phyloP scores from a whole-genome alignment of 2,797 vertebrate genomes.

The Limnodromus scolopaceus region DNA sequence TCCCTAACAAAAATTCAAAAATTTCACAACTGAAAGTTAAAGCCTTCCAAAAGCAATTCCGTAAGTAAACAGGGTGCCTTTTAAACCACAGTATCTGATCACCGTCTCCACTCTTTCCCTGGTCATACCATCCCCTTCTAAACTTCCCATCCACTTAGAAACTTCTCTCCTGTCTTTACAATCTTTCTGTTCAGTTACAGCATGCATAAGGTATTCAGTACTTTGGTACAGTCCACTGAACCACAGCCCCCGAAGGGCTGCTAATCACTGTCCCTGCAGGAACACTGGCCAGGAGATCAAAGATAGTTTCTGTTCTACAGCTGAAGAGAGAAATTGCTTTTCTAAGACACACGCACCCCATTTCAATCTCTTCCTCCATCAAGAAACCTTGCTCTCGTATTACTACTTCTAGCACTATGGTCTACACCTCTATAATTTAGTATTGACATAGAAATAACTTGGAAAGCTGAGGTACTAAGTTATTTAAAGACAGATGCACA shows the following conservation, averaged over 20 bases:
- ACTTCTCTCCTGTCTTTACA: background rate
- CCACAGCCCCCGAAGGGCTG: background rate
- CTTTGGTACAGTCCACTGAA: background rate
- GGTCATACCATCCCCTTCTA: background rate
- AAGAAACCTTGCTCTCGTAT: background rate
- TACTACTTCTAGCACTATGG: background rate
- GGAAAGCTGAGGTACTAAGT: too few relatives aligned
- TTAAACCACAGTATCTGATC: background rate
- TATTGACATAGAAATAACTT: too few relatives aligned
- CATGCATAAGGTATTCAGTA: background rate
- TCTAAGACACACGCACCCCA: background rate
- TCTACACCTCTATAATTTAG: background rate
- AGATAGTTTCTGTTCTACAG: background rate
- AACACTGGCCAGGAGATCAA: conserved; percentile 1
- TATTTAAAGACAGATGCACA: background rate
- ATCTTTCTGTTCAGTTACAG: background rate
- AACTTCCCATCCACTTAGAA: background rate
- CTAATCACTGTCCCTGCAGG: background rate
- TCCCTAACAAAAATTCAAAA: background rate
- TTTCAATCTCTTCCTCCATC: background rate
- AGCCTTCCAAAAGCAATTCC: background rate
- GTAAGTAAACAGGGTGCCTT: background rate
- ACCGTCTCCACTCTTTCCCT: background rate
- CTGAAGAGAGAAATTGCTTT: conserved; percentile 22
- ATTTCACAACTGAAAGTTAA: background rate